Percentiles rank a stretch among this genome's conserved stretches.
These are phyloP conservation scores for Neoitamus cyanurus DNA, from an alignment of 2,888 invertebrate species.

Conservation along the genomic window DNA sequence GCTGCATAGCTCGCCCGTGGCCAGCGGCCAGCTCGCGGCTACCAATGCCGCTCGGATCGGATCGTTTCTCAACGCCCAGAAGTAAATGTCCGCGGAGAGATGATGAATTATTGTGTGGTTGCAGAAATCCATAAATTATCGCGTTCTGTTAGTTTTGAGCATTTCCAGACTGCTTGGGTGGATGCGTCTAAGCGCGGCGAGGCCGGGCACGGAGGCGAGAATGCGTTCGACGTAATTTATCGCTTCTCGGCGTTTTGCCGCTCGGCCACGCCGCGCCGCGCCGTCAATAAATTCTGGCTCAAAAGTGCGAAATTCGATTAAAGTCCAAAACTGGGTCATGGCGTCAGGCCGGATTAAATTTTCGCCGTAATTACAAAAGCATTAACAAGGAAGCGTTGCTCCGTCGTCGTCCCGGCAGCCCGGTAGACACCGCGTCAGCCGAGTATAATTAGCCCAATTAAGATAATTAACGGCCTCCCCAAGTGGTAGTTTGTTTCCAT, in stretches of 20 bases:
- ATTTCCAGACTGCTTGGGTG: conserved; percentile 35
- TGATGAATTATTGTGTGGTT: conserved; percentile 41
- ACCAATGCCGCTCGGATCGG: not conserved
- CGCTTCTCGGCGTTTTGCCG: conserved; percentile 2
- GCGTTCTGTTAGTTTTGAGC: not conserved
- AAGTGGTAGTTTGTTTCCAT: conserved; percentile 41
- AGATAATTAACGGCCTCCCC: conserved; percentile 63
- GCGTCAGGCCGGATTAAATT: conserved; percentile 56
- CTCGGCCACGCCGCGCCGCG: not conserved
- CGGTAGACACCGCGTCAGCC: conserved; percentile 51
- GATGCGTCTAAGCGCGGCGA: conserved; percentile 9
- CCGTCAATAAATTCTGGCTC: not conserved
- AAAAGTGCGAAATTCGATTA: conserved; percentile 39
- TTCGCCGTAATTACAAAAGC: conserved; percentile 55
- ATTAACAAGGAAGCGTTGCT: conserved; percentile 33
- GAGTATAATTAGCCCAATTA: conserved; percentile 66
- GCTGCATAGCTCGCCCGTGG: not conserved
- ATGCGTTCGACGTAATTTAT: conserved; percentile 20
- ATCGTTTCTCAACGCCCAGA: conserved; percentile 19
- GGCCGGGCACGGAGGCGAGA: not conserved
- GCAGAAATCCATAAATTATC: conserved; percentile 43
- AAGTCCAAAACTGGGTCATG: conserved; percentile 46
- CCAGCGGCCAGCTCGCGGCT: not conserved
- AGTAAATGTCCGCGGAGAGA: conserved; percentile 2
- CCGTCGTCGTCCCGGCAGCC: not conserved